Conservation (phyloP, 2,113 vertebrate genomes). For the Anser brachyrhynchus region DNA sequence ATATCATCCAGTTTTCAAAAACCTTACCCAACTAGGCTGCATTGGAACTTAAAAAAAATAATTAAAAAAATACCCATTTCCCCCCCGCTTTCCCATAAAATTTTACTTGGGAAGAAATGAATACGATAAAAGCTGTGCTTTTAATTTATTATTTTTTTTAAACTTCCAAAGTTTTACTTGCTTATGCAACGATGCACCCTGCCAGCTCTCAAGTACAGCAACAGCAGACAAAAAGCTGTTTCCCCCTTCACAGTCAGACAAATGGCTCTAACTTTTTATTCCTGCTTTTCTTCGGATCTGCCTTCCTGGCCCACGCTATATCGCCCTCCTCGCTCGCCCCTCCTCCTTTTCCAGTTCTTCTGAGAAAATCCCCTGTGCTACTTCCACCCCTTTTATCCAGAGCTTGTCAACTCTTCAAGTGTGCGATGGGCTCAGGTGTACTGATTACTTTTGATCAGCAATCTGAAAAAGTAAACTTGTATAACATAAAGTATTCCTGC, state of each 20-base stretch:
- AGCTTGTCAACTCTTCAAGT: background rate
- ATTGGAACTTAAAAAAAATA: background rate
- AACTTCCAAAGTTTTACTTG: background rate
- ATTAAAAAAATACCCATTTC: background rate
- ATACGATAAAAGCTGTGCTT: background rate
- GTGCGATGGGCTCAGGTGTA: background rate
- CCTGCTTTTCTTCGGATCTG: background rate
- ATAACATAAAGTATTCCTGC: background rate
- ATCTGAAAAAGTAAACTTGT: background rate
- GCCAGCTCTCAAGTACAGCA: background rate
- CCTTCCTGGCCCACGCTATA: background rate
- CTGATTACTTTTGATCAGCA: background rate
- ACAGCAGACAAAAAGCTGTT: background rate
- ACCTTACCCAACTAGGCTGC: background rate
- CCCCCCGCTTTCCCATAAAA: background rate
- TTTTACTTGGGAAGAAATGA: background rate
- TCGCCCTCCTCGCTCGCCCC: background rate
- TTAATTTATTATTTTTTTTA: background rate
- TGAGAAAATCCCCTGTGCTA: background rate
- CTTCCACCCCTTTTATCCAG: background rate
- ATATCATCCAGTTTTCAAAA: rapidly evolving
- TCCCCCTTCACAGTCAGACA: background rate
- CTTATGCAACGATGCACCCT: background rate
- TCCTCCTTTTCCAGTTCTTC: background rate
- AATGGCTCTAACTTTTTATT: background rate